Conservation (phyloP, 2,888 invertebrate genomes). For the Laothoe populi region DNA sequence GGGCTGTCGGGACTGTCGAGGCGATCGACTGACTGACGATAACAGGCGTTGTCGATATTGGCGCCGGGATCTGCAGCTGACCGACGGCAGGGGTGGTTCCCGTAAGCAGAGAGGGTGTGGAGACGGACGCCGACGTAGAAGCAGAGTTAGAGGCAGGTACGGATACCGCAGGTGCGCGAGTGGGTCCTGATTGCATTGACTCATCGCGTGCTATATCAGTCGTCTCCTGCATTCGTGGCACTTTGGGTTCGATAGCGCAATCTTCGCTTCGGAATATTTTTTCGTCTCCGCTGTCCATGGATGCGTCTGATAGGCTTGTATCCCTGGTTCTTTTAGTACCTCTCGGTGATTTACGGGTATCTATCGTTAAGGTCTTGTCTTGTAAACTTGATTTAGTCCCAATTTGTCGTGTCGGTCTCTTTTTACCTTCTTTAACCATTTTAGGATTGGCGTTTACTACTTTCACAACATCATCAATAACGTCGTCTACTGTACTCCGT, state of each 20-base stretch:
- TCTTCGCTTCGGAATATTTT: conserved; percentile 53
- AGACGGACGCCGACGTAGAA: conserved; percentile 25
- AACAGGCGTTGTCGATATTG: conserved; percentile 33
- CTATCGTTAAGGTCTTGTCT: conserved; percentile 50
- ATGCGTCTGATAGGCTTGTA: conserved; percentile 87
- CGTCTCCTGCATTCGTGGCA: conserved; percentile 35
- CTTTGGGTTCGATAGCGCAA: conserved; percentile 28
- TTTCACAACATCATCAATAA: conserved; percentile 95
- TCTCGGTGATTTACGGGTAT: conserved; percentile 87
- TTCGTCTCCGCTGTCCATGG: conserved; percentile 87
- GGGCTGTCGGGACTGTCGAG: conserved; percentile 43
- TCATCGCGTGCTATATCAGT: conserved; percentile 29
- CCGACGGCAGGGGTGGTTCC: conserved; percentile 31
- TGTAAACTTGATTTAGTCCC: conserved; percentile 60
- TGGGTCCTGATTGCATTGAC: conserved; percentile 30
- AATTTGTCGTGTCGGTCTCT: conserved; percentile 85
- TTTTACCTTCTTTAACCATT: conserved; percentile 65
- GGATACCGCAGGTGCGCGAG: conserved; percentile 26
- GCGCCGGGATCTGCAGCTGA: conserved; percentile 31
- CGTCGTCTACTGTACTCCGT: conserved; percentile 92
- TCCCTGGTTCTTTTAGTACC: conserved; percentile 86
- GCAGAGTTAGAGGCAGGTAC: conserved; percentile 24
- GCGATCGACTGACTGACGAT: conserved; percentile 23
- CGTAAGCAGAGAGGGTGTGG: conserved; percentile 34
- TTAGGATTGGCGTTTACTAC: conserved; percentile 75